These are phyloP conservation scores for Helicoverpa zea DNA, from an alignment of 1,140 invertebrate species.

Conservation along the genomic window DNA sequence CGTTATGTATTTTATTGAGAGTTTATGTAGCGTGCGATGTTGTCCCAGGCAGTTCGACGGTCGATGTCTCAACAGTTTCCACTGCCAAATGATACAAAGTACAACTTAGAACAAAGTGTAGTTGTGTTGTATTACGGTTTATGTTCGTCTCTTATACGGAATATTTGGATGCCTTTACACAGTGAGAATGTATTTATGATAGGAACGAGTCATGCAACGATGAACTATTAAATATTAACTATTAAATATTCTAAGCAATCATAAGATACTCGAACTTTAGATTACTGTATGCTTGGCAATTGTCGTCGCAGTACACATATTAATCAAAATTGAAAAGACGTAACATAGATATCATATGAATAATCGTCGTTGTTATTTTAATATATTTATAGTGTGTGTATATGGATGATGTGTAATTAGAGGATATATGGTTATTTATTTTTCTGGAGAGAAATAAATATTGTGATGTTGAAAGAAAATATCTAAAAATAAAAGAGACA, in stretches of 20 bases:
- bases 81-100: conserved; percentile 81
- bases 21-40: conserved; percentile 56
- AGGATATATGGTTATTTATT: conserved; percentile 63
- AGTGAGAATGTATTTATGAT: conserved; percentile 24
- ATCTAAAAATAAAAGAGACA: conserved; percentile 72
- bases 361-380: conserved; percentile 74
- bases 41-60: conserved; percentile 51
- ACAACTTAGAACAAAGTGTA: conserved; percentile 72
- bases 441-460: conserved; percentile 74
- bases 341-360: conserved; percentile 66
- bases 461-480: conserved; percentile 66
- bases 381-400: conserved; percentile 72
- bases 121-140: conserved; percentile 59
- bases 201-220: conserved; percentile 23
- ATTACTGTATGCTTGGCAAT: conserved; percentile 62
- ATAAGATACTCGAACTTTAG: conserved; percentile 62
- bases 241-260: conserved; percentile 62
- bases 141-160: conserved; percentile 51
- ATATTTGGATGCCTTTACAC: conserved; percentile 48
- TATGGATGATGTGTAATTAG: conserved; percentile 67
- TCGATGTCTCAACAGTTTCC: conserved; percentile 66
- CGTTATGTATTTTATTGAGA: conserved; percentile 57
- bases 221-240: too few relatives aligned
- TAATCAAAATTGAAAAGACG: conserved; percentile 68
- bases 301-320: conserved; percentile 56